Conservation (phyloP, 2,888 invertebrate species). For the Drosophila vallismaia region DNA sequence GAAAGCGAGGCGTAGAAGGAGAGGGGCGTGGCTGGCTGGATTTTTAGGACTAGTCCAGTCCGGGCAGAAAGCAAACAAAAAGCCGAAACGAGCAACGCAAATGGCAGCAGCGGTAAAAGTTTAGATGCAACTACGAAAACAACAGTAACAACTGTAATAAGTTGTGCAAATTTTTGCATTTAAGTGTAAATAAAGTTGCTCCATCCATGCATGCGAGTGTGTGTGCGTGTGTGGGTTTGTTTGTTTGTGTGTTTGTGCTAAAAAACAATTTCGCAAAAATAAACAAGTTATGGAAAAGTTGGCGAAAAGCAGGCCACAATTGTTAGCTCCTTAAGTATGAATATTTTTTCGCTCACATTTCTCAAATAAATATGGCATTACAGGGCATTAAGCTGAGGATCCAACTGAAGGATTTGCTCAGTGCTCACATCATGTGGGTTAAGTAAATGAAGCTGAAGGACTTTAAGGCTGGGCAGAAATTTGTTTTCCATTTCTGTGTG, state of each 20-base stretch:
- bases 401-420: constrained; percentile 31
- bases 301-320: constrained; percentile 42
- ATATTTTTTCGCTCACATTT: constrained; percentile 39
- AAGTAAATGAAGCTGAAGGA: constrained; percentile 3
- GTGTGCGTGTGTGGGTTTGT: not conserved
- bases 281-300: constrained; percentile 50
- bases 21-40: constrained; percentile 35
- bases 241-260: constrained; percentile 1
- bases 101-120: constrained; percentile 56
- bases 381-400: constrained; percentile 35
- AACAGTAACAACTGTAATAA: constrained; percentile 66
- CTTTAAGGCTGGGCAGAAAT: not conserved
- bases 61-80: constrained; percentile 51
- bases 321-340: constrained; percentile 40
- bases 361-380: constrained; percentile 39
- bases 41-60: constrained; percentile 48
- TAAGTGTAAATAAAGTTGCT: constrained; percentile 74
- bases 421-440: constrained; percentile 25
- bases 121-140: constrained; percentile 72
- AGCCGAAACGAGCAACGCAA: constrained; percentile 44
- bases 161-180: constrained; percentile 76
- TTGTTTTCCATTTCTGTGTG: not conserved
- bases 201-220: not conserved
- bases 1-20: not conserved
- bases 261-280: constrained; percentile 38